Conservation (phyloP, 1,140 invertebrate genomes). For the Vollenhovia emeryi region DNA sequence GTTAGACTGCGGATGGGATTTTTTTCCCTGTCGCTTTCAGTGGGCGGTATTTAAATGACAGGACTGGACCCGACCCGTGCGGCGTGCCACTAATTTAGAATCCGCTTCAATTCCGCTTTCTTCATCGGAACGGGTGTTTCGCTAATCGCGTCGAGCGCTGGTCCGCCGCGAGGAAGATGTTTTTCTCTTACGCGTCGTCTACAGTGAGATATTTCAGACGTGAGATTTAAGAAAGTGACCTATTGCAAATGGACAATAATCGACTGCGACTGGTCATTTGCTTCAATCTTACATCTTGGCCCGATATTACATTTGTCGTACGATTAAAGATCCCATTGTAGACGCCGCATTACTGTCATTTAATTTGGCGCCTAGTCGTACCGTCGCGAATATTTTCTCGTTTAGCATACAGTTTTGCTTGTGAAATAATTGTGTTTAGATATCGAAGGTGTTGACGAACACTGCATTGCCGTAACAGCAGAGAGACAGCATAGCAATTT, state of each 20-base stretch:
- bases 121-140: not conserved
- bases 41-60: slow-evolving; percentile 73
- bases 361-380: not conserved
- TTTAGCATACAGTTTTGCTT: not conserved
- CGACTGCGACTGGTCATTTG: no score
- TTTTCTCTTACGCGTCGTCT: no score
- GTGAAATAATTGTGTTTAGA: not conserved
- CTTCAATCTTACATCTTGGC: no score
- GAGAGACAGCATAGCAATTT: not conserved
- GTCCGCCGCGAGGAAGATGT: not conserved
- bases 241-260: no score
- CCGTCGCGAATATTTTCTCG: not conserved
- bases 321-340: no score
- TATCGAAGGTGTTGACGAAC: not conserved
- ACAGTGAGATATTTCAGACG: no score
- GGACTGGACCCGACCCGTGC: slow-evolving; percentile 14
- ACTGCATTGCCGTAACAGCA: not conserved
- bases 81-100: slow-evolving; percentile 13
- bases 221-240: no score
- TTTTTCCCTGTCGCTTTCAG: slow-evolving; percentile 36
- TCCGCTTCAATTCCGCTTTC: slow-evolving; percentile 2
- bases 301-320: no score
- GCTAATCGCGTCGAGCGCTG: not conserved
- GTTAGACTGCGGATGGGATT: slow-evolving; percentile 6
- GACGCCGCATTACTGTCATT: no score